These are phyloP conservation scores for Cremastinae sp. DNA, from an alignment of 2,888 invertebrate species.

Conservation along the genomic window DNA sequence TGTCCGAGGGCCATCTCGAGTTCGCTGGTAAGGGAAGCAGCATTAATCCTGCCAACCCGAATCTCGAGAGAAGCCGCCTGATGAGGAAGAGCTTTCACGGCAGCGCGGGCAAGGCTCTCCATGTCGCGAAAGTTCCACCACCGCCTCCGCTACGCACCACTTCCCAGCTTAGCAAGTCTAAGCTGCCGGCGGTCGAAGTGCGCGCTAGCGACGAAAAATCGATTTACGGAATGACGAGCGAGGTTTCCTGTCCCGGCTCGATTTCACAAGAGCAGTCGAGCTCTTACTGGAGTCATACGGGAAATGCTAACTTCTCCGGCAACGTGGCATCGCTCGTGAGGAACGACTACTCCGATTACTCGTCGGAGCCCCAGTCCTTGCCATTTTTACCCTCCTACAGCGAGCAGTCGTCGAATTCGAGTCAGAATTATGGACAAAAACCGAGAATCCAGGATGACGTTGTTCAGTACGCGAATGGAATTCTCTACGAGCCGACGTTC, in stretches of 20 bases:
- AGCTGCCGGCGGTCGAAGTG: slow-evolving; percentile 83
- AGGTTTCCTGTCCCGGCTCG: slow-evolving; percentile 70
- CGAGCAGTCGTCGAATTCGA: slow-evolving; percentile 70
- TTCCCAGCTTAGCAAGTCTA: slow-evolving; percentile 89
- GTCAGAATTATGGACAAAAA: slow-evolving; percentile 66
- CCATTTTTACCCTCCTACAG: slow-evolving; percentile 84
- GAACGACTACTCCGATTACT: slow-evolving; percentile 73
- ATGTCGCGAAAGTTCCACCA: slow-evolving; percentile 91
- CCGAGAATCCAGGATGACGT: slow-evolving; percentile 79
- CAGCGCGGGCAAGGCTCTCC: slow-evolving; percentile 90
- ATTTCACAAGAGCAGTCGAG: slow-evolving; percentile 81
- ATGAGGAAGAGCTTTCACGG: slow-evolving; percentile 95
- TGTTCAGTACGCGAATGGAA: slow-evolving; percentile 81
- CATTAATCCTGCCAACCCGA: slow-evolving; percentile 87
- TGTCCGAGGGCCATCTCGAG: slow-evolving; percentile 93
- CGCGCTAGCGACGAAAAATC: slow-evolving; percentile 78
- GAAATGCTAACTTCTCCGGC: slow-evolving; percentile 64
- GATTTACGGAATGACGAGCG: slow-evolving; percentile 61
- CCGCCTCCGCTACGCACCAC: slow-evolving; percentile 93
- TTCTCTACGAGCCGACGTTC: slow-evolving; percentile 76
- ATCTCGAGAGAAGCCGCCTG: slow-evolving; percentile 91
- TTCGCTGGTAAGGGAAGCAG: slow-evolving; percentile 82
- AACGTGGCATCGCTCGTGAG: slow-evolving; percentile 61
- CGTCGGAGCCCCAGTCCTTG: slow-evolving; percentile 84
- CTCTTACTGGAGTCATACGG: slow-evolving; percentile 75